Evolutionary conservation across 2,888 invertebrate species (phyloP), one percentile per base, ranked within the genome.

Genomic region (Heteromyza rotundicornis): DNA sequence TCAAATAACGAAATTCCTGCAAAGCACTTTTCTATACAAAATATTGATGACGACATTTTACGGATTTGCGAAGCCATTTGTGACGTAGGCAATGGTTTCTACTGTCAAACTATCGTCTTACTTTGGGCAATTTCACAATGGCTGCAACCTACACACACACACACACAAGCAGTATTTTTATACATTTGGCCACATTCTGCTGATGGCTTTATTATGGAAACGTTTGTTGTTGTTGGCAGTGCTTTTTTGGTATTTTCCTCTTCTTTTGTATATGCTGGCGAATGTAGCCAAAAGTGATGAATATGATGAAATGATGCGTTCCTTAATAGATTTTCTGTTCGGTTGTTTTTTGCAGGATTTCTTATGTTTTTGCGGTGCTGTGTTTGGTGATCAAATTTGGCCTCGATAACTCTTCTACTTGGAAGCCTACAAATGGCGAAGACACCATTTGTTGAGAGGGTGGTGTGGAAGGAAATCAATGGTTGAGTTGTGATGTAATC

Each of bases 351-450:
- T 32, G 32, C 32, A 10, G n/a, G n/a, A n/a, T n/a, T n/a, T n/a
- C n/a, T 44, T 49, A 27, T 17, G 20, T n/a, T 2, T 17, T 27
- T 35, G 23, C 12, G 32, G 7, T 22, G 57, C 35, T 53, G 40
- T 50, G n/a, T 14, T 23, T 57, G 63, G 35, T 54, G 60, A 55
- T 60, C 17, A 60, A 57, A 57, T 64, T 20, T 64, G 57, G 47
- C 63, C 63, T 60, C 60, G 60, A 64, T 55, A 59, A 52, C 53
- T 54, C 36, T 47, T 47, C 20, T n/a, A 3, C 27, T 27, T 27
- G 5, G 27, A n/a, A n/a, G n/a, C n/a, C n/a, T n/a, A n/a, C n/a
- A n/a, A n/a, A n/a, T n/a, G n/a, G n/a, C n/a, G n/a, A n/a, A n/a
- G n/a, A n/a, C n/a, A n/a, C n/a, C n/a, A n/a, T n/a, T n/a, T n/a